Evolutionary conservation across 2,797 vertebrate species (phyloP), one percentile per base, ranked within the genome.

Genomic region (Chelidonichthys spinosus): DNA sequence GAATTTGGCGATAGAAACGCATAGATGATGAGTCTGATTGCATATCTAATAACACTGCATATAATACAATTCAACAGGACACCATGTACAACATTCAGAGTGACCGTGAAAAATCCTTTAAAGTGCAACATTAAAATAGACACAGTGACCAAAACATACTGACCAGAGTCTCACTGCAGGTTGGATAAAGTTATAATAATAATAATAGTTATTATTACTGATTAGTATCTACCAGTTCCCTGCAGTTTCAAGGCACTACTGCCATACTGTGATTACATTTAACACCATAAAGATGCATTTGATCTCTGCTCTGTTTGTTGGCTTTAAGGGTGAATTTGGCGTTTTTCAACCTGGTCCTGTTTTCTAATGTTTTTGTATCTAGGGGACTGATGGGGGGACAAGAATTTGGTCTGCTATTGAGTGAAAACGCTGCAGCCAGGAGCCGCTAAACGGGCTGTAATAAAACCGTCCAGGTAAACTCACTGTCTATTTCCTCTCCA

Each of bases 181-280:
- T 9, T 11, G 35, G 47, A 54, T 40, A 6, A 61, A 25, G 25
- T 25, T 25, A 25, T 1, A 25, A 25, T 25, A 25, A 25, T 25
- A 25, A 25, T 25, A 25, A 61, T 11, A 32, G 46, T 18, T 7
- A 7, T 6, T 47, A 7, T n/a, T 47, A 47, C 7, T 8, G 25
- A 32, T 11, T 50, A 50, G 10, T 17, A 50, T 8, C 47, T 50
- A 8, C 47, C n/a, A 50, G 5, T 50, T 18, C 13, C 43, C 8
- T 3, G 43, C 11, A 4, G 7, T 17, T 46, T 4, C 44, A 10
- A 18, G n/a, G 6, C n/a, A 18, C 11, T 9, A 32, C 3, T n/a
- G 9, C 17, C 47, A 25, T 18, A 52, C 49, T 66, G 54, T 36
- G 37, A 36, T 77, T 71, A 42, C 6, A n/a, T 40, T 35, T 54